These are phyloP conservation scores for Poeciliopsis paucimaculata DNA, from an alignment of 2,797 vertebrate genomes.

Conservation along the genomic window DNA sequence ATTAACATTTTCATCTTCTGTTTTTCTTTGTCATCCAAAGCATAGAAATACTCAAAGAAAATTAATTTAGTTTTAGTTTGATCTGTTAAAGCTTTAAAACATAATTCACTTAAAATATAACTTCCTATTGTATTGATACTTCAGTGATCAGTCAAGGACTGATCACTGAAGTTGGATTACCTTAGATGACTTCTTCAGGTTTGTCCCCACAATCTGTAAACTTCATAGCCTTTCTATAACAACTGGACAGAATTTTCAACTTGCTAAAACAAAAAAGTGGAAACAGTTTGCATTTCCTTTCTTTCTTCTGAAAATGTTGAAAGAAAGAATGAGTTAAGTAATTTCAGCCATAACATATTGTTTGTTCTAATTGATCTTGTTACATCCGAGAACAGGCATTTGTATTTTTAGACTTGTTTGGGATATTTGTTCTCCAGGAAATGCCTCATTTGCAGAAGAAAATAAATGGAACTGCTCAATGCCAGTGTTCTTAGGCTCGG, in stretches of 20 bases:
- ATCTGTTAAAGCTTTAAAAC: no score
- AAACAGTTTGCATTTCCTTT: not conserved
- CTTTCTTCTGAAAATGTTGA: not conserved
- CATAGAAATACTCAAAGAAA: not conserved
- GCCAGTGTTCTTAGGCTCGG: conserved; percentile 4
- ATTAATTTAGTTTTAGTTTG: no score
- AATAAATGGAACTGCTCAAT: conserved; percentile 27
- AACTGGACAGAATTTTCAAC: conserved; percentile 1
- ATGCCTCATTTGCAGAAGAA: conserved; percentile 47
- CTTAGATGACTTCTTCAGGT: conserved; percentile 15
- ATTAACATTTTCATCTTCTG: not conserved
- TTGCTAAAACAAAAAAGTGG: conserved; percentile 15
- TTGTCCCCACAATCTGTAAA: conserved; percentile 18
- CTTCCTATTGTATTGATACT: conserved; percentile 2
- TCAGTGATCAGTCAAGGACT: not conserved
- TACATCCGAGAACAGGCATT: not conserved
- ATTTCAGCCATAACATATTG: not conserved
- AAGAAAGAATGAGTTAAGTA: not conserved
- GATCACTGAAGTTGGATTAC: conserved; percentile 1
- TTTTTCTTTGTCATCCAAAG: conserved; percentile 1
- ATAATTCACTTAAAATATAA: no score
- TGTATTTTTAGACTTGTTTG: conserved; percentile 55
- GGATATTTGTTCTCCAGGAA: conserved; percentile 65
- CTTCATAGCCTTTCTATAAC: conserved; percentile 38
- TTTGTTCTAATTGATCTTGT: not conserved